Conservation (phyloP, 2,797 vertebrate species). For the Synanceia verrucosa region DNA sequence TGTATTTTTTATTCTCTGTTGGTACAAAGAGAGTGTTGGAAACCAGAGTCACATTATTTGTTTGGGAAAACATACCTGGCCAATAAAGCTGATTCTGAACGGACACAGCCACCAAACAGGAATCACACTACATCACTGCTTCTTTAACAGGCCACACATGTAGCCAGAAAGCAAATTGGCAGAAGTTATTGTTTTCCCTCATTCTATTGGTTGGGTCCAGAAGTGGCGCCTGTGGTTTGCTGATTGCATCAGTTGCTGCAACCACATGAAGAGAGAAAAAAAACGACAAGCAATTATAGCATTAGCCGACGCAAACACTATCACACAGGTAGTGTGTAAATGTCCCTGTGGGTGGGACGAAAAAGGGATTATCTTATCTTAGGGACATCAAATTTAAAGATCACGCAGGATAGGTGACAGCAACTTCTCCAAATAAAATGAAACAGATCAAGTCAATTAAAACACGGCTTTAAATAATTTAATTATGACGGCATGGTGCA, state of each 20-base stretch:
- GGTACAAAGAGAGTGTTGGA: too few species aligned
- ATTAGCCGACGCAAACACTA: constrained; percentile 50
- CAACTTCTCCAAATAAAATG: neutral
- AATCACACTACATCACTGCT: constrained; percentile 11
- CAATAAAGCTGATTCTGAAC: too few species aligned
- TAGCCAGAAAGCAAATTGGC: constrained; percentile 41
- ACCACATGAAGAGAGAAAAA: constrained; percentile 82
- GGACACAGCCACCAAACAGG: neutral
- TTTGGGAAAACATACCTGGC: too few species aligned
- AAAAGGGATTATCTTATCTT: too few species aligned
- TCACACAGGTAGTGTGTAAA: too few species aligned
- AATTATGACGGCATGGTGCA: neutral
- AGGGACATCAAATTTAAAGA: neutral
- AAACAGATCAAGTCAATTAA: neutral
- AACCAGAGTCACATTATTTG: too few species aligned
- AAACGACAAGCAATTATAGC: constrained; percentile 74
- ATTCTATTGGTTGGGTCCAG: constrained; percentile 40
- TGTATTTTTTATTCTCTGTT: too few species aligned
- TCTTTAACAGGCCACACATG: constrained; percentile 76
- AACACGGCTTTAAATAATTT: neutral
- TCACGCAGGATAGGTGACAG: neutral
- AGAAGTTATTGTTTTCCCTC: constrained; percentile 20
- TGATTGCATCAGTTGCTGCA: constrained; percentile 73
- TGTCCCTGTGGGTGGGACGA: too few species aligned
- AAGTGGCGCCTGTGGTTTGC: constrained; percentile 77